Base-by-base conservation (phyloP, 2,888 invertebrate genomes). In the Cerastoderma edule region DNA sequence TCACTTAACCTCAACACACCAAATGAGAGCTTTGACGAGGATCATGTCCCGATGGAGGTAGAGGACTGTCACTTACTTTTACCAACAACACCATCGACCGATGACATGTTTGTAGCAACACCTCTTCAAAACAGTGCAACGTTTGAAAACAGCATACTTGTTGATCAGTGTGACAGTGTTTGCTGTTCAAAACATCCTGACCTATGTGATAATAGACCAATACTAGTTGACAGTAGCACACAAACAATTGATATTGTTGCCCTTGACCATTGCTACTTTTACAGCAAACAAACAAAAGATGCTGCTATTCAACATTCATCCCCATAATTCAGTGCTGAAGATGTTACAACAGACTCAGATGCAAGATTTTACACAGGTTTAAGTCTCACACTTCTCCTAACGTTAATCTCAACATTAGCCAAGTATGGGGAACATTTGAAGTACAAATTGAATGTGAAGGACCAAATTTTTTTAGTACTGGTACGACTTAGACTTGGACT, bases 311-410 rank as follows among this genome's bases (percentile, higher is more conserved):
- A 73, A 46, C 54, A 39, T 46, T 33, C 28, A 22, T 8, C 67
- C 46, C 32, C 56, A 33, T 60, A 67, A 32, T 60, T 75, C 35
- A 39, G 67, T 57, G 53, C 46, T 0, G 67, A 75, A 28, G n/a
- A 46, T 53, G 60, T 75, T 19, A n/a, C n/a, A 57, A 63, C 60
- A 35, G 66, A 75, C 28, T 44, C 56, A 3, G 69, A 74, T 56
- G 1, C 65, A 8, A n/a, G 57, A 19, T 72, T 73, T 64, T 73
- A 68, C 54, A 75, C 75, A 27, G 75, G 75, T 39, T 27, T 75
- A 0, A 70, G 53, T 22, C 22, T 75, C 5, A 16, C 70, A 19
- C 60, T 66, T 30, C 67, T 75, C 16, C 16, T 66, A 22, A 30
- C 75, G 27, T 57, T 69, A 27, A 50, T 75, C 0, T n/a, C 65